Base-by-base conservation (phyloP, 2,888 invertebrate genomes). In the Keiferia lycopersicella region DNA sequence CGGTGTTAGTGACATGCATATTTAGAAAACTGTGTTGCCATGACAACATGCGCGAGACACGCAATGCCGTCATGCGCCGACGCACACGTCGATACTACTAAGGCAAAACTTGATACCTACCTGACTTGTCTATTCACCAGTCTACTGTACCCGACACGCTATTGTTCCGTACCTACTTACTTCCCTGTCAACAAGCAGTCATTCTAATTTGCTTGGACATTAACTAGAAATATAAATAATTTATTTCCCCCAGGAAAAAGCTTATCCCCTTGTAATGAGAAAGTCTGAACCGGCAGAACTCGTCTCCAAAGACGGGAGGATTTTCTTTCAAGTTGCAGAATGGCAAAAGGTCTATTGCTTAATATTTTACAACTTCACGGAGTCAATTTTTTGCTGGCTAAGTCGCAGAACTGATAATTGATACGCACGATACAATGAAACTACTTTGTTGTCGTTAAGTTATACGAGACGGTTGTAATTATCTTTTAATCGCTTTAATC, bases 41-140 rank as follows among this genome's bases (percentile, higher is more conserved):
- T 81, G 77, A 78, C 79, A 74, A 83, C 77, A 68, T 66, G 64
- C 70, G 75, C 68, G 67, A 75, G 67, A 74, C 81, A 84, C 77
- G 85, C 85, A 74, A 78, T 65, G 67, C 69, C 75, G 83, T 83
- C 82, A 86, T 80, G 83, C 82, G 71, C 79, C 73, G 75, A 64
- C 73, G 77, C 73, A 66, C 68, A 67, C 66, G 20, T 39, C 63
- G 72, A 74, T 58, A n/a, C 30, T 56, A 16, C 56, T 56, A 4
- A 22, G 16, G 59, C 20, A n/a, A 59, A 59, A 41, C 59, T 59
- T 59, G 20, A 38, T 41, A 59, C 59, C 38, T 59, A 58, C 59
- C 20, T 39, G 18, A n/a, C 56, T 53, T 26, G n/a, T 26, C 20
- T 56, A n/a, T 56, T 16, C n/a, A n/a, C 45, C 45, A 26, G n/a